Conservation (phyloP, 1,140 invertebrate genomes). For the Laodelphax striatellus region DNA sequence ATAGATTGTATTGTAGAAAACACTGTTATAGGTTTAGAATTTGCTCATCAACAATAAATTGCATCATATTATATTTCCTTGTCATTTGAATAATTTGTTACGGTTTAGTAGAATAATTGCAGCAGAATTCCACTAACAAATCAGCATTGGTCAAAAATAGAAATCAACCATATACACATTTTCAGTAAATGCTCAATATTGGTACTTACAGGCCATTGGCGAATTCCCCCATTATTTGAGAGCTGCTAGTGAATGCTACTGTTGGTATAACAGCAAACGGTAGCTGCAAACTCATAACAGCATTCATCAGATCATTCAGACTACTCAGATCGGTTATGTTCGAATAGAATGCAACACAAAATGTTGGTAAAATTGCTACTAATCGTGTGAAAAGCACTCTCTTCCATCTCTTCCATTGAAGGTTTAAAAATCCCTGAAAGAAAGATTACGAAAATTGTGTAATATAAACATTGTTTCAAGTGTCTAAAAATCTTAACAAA, state of each 20-base stretch:
- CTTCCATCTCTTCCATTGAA: conserved; percentile 82
- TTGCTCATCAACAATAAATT: too few species aligned
- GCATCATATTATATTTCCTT: too few species aligned
- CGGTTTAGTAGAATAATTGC: too few species aligned
- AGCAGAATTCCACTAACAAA: too few species aligned
- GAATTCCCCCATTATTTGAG: conserved; percentile 73
- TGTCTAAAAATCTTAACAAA: neutral
- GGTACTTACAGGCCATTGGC: conserved; percentile 57
- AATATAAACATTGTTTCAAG: neutral
- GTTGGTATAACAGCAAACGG: conserved; percentile 83
- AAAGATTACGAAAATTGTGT: conserved; percentile 2
- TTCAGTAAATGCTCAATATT: too few species aligned
- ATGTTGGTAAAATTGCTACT: conserved; percentile 81
- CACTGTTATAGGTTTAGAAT: too few species aligned
- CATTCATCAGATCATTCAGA: conserved; percentile 90
- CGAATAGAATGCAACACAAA: conserved; percentile 62
- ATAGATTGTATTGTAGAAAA: too few species aligned
- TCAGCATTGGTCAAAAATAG: too few species aligned
- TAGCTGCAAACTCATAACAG: conserved; percentile 75
- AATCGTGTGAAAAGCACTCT: conserved; percentile 74
- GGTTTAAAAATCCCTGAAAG: conserved; percentile 70
- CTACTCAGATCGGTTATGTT: conserved; percentile 61
- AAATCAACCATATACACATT: too few species aligned
- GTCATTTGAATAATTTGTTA: too few species aligned
- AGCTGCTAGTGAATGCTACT: conserved; percentile 75